A percentile compares a stretch with the other conserved stretches of the same genome.
These are phyloP conservation scores for Anarhynchus alexandrinus DNA, from an alignment of 2,113 vertebrate species.

Conservation along the genomic window DNA sequence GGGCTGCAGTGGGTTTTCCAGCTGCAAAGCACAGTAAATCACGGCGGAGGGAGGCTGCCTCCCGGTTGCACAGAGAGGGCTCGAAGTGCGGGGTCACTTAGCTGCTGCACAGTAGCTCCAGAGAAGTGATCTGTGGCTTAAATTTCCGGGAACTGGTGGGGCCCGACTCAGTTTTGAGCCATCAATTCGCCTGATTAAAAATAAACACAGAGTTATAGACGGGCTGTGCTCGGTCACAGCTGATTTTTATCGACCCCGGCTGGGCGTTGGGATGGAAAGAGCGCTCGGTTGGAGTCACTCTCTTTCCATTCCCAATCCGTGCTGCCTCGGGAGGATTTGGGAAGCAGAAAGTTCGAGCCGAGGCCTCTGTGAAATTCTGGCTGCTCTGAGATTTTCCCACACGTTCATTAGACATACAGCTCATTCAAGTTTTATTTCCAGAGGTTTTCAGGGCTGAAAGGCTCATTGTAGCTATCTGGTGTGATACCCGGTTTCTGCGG, in stretches of 20 bases:
- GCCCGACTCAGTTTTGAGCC: background rate
- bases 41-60: accelerated
- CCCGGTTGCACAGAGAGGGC: background rate
- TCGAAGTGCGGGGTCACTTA: background rate
- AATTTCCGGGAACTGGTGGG: background rate
- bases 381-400: conserved; percentile 4
- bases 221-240: background rate
- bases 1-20: background rate
- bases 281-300: background rate
- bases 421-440: background rate
- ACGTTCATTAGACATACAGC: background rate
- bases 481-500: accelerated
- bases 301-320: background rate
- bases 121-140: background rate
- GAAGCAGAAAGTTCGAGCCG: background rate
- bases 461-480: background rate
- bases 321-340: conserved; percentile 6
- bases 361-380: background rate
- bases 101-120: background rate
- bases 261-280: background rate
- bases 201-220: background rate
- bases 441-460: background rate
- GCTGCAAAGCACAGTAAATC: background rate
- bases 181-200: background rate
- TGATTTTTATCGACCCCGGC: background rate